A percentile compares a stretch with the other conserved stretches of the same genome.
Evolutionary conservation across 2,113 vertebrate species (phyloP).

Genomic region (Tor tambroides): DNA sequence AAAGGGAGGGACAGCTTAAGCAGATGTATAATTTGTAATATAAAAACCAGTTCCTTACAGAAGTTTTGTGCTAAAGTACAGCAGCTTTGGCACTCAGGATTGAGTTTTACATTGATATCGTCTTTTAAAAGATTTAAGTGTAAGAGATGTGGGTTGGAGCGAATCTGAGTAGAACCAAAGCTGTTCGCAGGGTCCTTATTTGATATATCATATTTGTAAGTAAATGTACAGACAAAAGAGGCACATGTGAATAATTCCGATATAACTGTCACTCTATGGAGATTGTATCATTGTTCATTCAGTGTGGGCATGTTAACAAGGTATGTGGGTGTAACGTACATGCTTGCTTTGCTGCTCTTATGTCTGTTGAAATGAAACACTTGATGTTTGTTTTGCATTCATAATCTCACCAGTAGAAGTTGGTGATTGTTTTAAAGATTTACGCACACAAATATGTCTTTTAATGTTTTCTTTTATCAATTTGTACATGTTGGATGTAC

Average conservation of each 20-base stretch:
- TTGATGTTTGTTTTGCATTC: constrained; percentile 48
- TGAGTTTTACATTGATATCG: background rate
- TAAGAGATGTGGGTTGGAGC: background rate
- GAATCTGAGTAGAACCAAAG: constrained; percentile 36
- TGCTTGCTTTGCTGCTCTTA: constrained; percentile 59
- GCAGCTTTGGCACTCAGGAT: constrained; percentile 1
- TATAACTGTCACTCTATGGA: background rate
- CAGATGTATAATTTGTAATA: constrained; percentile 14
- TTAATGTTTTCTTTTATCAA: constrained; percentile 54
- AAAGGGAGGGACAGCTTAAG: constrained; percentile 54
- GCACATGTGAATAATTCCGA: constrained; percentile 12
- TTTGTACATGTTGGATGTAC: constrained; percentile 44
- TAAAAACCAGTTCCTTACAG: background rate
- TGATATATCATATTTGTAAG: constrained; percentile 30
- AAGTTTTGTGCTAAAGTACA: constrained; percentile 8
- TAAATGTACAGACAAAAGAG: constrained; percentile 32
- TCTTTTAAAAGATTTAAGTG: constrained; percentile 13
- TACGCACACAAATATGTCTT: constrained; percentile 12
- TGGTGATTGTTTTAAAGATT: constrained; percentile 51
- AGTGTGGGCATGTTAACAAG: constrained; percentile 41
- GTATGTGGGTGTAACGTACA: constrained; percentile 45
- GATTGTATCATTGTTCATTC: constrained; percentile 50
- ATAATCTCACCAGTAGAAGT: constrained; percentile 51
- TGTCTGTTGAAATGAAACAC: constrained; percentile 42
- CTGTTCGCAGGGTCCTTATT: constrained; percentile 8